Conservation (phyloP, 2,797 vertebrate genomes). For the Syngnathus rostellatus region DNA sequence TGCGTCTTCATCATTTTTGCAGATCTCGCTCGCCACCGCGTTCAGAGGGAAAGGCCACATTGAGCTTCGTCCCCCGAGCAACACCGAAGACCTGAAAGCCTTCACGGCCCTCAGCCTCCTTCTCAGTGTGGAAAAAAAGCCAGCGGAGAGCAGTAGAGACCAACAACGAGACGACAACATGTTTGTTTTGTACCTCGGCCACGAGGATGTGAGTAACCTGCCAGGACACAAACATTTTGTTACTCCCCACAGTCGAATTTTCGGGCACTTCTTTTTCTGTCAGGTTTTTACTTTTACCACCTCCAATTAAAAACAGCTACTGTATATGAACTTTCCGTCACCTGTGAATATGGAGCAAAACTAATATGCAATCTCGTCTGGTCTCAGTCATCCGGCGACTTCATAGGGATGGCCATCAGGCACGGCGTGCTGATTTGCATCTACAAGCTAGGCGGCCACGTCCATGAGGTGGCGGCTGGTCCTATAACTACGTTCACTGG, state of each 20-base stretch:
- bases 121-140: conserved; percentile 1
- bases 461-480: conserved; percentile 1
- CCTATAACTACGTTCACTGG: not conserved
- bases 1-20: not conserved
- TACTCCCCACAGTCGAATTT: not conserved
- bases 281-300: not conserved
- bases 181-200: conserved; percentile 1
- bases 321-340: too few species aligned
- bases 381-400: not conserved
- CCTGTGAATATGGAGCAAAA: not conserved
- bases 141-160: not conserved
- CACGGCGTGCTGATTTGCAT: not conserved
- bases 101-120: conserved; percentile 3
- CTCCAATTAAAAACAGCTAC: not conserved
- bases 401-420: conserved; percentile 4
- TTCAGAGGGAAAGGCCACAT: conserved; percentile 1
- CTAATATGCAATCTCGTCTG: not conserved
- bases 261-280: not conserved
- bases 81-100: not conserved
- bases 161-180: not conserved
- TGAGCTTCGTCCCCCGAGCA: not conserved
- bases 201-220: not conserved
- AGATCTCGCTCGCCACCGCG: not conserved
- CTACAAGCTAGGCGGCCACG: not conserved
- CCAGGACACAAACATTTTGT: too few species aligned